phyloP scores from a whole-genome alignment of 53 echinoderm and acorn worm genomes.

The Actinopyga echinites region DNA sequence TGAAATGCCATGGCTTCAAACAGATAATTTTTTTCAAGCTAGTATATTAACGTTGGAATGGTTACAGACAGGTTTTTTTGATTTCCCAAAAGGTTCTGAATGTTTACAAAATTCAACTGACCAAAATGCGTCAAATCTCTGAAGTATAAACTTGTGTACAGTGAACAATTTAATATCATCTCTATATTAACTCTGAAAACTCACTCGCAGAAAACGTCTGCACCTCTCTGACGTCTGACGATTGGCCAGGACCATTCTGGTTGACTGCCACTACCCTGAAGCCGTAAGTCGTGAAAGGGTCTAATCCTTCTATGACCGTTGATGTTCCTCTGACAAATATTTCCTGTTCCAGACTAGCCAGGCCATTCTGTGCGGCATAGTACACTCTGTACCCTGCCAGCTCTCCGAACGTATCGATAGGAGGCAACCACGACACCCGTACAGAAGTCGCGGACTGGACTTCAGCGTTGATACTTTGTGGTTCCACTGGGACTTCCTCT shows the following conservation, averaged over 20 bases:
- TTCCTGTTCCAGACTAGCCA: constrained; percentile 48
- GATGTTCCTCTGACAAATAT: constrained; percentile 36
- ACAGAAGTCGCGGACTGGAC: constrained; percentile 45
- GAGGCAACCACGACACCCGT: constrained; percentile 56
- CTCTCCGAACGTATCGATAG: constrained; percentile 46
- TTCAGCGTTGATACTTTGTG: neutral
- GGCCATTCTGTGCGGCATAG: constrained; percentile 61
- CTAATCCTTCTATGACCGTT: constrained; percentile 44
- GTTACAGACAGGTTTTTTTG: too few relatives aligned
- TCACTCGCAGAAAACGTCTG: constrained; percentile 64
- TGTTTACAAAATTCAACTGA: too few relatives aligned
- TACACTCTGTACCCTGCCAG: constrained; percentile 50
- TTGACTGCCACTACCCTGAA: constrained; percentile 64
- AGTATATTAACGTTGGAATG: too few relatives aligned
- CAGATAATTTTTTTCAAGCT: too few relatives aligned
- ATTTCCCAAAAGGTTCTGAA: too few relatives aligned
- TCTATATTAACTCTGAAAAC: too few relatives aligned
- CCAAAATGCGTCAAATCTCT: neutral
- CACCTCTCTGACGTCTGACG: constrained; percentile 45
- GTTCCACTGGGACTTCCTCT: constrained; percentile 28
- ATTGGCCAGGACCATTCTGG: constrained; percentile 63
- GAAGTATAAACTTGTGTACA: constrained; percentile 21
- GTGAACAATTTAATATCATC: too few relatives aligned
- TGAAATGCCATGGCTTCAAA: too few relatives aligned
- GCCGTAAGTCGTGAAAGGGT: constrained; percentile 59